These are phyloP conservation scores for Naja naja DNA, from an alignment of 2,113 vertebrate species.

Conservation along the genomic window DNA sequence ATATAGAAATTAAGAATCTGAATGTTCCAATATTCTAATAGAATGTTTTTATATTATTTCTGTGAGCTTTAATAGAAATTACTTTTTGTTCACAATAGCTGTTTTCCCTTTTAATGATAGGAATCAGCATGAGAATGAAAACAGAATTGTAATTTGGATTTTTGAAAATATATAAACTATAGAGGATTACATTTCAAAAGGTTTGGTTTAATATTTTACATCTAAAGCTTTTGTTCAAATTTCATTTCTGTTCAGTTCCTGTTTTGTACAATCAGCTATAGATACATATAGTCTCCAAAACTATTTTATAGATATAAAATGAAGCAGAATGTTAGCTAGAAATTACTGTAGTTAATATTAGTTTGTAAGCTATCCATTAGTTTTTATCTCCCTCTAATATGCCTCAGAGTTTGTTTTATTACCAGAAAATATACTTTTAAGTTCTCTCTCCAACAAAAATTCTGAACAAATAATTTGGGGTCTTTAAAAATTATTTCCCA, in stretches of 20 bases:
- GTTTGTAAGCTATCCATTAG: neutral
- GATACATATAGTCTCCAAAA: neutral
- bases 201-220: neutral
- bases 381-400: neutral
- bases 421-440: neutral
- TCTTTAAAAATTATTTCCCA: neutral
- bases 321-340: neutral
- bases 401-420: neutral
- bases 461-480: neutral
- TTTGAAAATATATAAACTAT: neutral
- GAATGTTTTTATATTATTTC: neutral
- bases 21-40: neutral
- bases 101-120: constrained; percentile 27
- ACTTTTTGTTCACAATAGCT: neutral
- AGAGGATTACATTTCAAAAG: neutral
- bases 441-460: neutral
- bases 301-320: neutral
- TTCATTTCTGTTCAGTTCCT: neutral
- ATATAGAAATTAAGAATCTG: neutral
- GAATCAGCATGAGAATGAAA: constrained; percentile 56
- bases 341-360: neutral
- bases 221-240: neutral
- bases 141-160: neutral
- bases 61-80: neutral
- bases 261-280: neutral